Percentiles rank a stretch among this genome's conserved stretches.
Conservation (phyloP, 2,113 vertebrate genomes). For the Anguilla japonica region DNA sequence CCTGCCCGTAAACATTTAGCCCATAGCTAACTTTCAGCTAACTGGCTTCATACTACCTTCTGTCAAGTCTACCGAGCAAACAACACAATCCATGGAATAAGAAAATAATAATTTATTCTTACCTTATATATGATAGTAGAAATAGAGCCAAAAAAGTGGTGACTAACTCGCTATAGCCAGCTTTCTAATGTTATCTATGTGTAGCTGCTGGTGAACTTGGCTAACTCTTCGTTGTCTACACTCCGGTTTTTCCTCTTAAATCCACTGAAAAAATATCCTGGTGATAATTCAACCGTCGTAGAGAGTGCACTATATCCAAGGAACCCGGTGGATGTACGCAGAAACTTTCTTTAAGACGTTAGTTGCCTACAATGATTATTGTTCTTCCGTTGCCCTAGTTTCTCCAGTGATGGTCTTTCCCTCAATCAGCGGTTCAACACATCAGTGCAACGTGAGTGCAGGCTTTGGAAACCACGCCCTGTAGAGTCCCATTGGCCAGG, state of each 20-base stretch:
- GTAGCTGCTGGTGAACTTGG: not conserved
- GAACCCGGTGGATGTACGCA: not conserved
- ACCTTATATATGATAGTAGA: not conserved
- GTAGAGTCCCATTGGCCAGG: slow-evolving; percentile 44
- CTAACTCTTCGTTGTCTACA: not conserved
- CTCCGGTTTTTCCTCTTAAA: not conserved
- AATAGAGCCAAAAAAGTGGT: not conserved
- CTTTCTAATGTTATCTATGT: not conserved
- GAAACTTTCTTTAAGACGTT: not conserved
- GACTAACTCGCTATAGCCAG: not conserved
- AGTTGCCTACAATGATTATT: not conserved
- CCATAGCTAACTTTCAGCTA: too few relatives aligned
- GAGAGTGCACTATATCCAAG: not conserved
- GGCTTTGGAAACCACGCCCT: slow-evolving; percentile 38
- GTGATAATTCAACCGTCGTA: too few relatives aligned
- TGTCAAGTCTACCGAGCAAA: not conserved
- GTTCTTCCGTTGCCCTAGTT: slow-evolving; percentile 31
- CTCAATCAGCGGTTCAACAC: slow-evolving; percentile 54
- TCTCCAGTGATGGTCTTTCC: slow-evolving; percentile 15
- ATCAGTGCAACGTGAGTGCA: slow-evolving; percentile 71
- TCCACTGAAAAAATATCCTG: not conserved
- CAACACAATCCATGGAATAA: not conserved
- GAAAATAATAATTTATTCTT: not conserved
- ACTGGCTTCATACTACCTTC: not conserved
- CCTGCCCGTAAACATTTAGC: not conserved